Evolutionary conservation across 1,140 invertebrate species (phyloP), one percentile per base, ranked within the genome.

Genomic region (Mesaphorura yosii): DNA sequence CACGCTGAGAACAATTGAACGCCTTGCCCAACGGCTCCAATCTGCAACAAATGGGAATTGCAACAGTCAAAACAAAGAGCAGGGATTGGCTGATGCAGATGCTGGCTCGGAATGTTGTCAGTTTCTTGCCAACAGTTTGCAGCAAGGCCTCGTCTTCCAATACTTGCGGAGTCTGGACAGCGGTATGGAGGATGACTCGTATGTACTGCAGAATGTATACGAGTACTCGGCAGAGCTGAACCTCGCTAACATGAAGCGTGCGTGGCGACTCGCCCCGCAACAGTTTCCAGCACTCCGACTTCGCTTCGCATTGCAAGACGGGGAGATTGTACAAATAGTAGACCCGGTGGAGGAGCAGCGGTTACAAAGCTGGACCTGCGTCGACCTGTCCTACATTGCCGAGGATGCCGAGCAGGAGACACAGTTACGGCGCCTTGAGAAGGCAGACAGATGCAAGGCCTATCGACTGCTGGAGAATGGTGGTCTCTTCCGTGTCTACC

Each of bases 31-130:
- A n/a, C 40, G 7, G 10, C 17, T 42, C 23, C 6, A 42, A n/a
- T n/a, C n/a, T n/a, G n/a, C n/a, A n/a, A n/a, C n/a, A n/a, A n/a
- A n/a, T n/a, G n/a, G n/a, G n/a, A 34, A n/a, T 34, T 20, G 6
- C 40, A 42, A 14, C 40, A 42, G 22, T 42, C 12, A 42, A 42
- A 42, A 42, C 10, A 7, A 17, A 20, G 17, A 20, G 10, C 6
- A 42, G 40, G 40, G 22, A 20, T 42, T 42, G 31, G n/a, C 31
- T 34, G 31, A n/a, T n/a, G n/a, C n/a, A n/a, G n/a, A n/a, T n/a
- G 31, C 10, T 34, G n/a, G 10, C 31, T 34, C n/a, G 31, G n/a
- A 10, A 10, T 34, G 31, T 34, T 34, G 31, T 17, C 40, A 12
- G 7, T 20, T 42, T 34, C 10, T 34, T 10, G 31, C 31, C n/a